Evolutionary conservation across 2,113 vertebrate genomes (phyloP).

Genomic region (Condylura cristata): DNA sequence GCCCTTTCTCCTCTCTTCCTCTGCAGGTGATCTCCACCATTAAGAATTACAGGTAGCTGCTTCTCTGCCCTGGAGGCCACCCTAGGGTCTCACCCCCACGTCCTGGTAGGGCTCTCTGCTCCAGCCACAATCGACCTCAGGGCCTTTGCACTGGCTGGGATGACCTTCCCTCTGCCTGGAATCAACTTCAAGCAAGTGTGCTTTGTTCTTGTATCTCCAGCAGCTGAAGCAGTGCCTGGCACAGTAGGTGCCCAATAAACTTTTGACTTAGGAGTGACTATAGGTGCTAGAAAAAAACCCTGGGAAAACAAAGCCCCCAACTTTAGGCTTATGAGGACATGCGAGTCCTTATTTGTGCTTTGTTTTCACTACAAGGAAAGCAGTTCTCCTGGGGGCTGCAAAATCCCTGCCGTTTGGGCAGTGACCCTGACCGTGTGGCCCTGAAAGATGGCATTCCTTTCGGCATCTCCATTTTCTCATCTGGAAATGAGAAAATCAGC

Average conservation of each 20-base stretch:
- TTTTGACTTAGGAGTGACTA: neutral
- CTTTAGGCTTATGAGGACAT: neutral
- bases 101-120: neutral
- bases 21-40: neutral
- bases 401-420: fast-evolving
- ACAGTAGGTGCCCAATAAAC: neutral
- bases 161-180: neutral
- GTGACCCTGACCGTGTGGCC: neutral
- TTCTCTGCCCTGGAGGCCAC: neutral
- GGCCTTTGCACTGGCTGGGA: neutral
- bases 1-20: neutral
- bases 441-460: neutral
- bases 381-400: neutral
- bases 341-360: neutral
- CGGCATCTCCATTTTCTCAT: neutral
- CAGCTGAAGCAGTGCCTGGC: neutral
- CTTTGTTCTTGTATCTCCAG: neutral
- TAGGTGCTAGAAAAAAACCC: neutral
- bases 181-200: neutral
- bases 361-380: neutral
- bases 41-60: neutral
- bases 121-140: neutral
- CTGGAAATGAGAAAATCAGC: neutral
- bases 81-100: no score
- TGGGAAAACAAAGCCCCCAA: neutral